These are phyloP conservation scores for Diabrotica virgifera DNA, from an alignment of 1,140 invertebrate genomes.

Conservation along the genomic window DNA sequence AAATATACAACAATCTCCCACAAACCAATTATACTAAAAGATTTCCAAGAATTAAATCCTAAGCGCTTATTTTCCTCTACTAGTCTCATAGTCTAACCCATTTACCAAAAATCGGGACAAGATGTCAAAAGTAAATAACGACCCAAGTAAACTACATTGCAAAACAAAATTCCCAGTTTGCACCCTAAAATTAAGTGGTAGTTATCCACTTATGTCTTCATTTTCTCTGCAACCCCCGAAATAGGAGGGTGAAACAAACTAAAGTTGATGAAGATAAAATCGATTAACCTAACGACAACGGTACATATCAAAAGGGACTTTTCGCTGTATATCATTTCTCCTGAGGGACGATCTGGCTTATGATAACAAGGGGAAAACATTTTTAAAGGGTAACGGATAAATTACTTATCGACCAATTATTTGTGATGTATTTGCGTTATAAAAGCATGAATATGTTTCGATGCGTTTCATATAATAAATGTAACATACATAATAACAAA, in stretches of 20 bases:
- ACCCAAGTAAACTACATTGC: too few species aligned
- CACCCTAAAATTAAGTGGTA: background rate
- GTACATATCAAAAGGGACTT: background rate
- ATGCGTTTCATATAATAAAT: too few species aligned
- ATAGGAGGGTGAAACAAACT: background rate
- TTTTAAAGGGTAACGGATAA: background rate
- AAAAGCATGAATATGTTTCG: background rate
- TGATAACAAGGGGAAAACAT: constrained; percentile 10
- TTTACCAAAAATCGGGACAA: too few species aligned
- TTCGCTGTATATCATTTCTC: constrained; percentile 13
- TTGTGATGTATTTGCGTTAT: background rate
- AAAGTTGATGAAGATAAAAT: constrained; percentile 16
- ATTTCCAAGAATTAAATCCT: too few species aligned
- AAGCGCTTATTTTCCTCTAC: too few species aligned
- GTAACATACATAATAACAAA: too few species aligned
- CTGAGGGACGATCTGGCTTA: constrained; percentile 5
- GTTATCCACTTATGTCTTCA: constrained; percentile 6
- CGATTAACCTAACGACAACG: constrained; percentile 17
- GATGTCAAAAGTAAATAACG: too few species aligned
- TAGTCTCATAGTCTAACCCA: too few species aligned
- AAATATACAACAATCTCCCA: too few species aligned
- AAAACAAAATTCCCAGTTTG: too few species aligned
- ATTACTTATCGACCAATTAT: constrained; percentile 7
- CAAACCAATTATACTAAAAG: too few species aligned
- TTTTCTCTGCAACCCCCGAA: background rate